phyloP scores from a whole-genome alignment of 2,888 invertebrate species.

The Leptarthrus brevirostris region DNA sequence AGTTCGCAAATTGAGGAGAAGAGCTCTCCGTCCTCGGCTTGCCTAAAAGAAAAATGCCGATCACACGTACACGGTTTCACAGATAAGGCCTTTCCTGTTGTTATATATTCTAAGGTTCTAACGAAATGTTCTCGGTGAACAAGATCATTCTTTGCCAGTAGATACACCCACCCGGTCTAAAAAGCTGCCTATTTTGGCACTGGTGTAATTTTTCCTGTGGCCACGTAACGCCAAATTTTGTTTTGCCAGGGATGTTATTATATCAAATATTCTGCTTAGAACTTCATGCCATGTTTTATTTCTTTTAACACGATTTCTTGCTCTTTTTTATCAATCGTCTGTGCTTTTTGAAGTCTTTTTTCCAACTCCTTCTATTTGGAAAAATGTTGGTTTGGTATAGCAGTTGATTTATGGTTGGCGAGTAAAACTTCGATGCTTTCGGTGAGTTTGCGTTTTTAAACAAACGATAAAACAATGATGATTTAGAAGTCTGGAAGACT shows the following conservation, averaged over 20 bases:
- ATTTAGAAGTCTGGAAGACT: no score
- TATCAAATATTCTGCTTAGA: no score
- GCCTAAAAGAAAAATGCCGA: no score
- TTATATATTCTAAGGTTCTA: no score
- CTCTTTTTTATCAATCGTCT: not conserved
- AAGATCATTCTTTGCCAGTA: not conserved
- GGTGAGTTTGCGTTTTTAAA: no score
- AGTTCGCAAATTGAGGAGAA: no score
- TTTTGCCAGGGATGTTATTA: not conserved
- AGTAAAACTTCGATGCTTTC: no score
- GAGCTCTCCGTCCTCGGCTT: no score
- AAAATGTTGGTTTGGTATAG: not conserved
- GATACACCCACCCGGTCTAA: not conserved
- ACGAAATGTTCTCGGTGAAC: not conserved
- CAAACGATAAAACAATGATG: no score
- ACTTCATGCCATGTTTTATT: not conserved
- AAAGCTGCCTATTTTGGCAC: not conserved
- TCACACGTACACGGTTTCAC: no score
- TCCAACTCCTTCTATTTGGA: not conserved
- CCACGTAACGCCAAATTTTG: conserved; percentile 6
- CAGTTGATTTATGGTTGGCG: not conserved
- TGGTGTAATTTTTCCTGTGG: not conserved
- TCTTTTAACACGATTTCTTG: not conserved
- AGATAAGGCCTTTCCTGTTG: no score
- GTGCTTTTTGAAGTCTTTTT: not conserved